Conservation (phyloP, 2,888 invertebrate genomes). For the Ennomos fuscantarius region DNA sequence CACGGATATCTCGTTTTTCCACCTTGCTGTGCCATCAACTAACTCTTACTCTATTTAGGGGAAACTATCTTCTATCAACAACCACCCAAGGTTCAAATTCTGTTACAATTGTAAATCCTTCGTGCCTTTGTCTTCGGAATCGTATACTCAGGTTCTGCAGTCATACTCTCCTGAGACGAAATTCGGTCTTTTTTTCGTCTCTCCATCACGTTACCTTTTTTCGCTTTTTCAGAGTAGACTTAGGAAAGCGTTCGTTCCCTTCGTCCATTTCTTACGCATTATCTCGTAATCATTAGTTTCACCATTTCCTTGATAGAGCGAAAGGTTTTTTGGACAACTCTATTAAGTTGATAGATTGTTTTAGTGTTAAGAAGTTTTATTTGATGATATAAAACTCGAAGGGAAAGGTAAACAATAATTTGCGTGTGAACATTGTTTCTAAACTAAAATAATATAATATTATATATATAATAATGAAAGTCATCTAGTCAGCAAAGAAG, state of each 20-base stretch:
- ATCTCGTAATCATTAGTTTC: constrained; percentile 81
- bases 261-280: constrained; percentile 80
- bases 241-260: constrained; percentile 74
- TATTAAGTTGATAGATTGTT: constrained; percentile 62
- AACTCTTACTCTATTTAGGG: constrained; percentile 43
- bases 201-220: constrained; percentile 79
- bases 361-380: constrained; percentile 42
- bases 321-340: constrained; percentile 70
- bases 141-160: constrained; percentile 74
- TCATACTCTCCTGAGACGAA: constrained; percentile 83
- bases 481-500: too few species aligned
- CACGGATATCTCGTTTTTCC: constrained; percentile 77
- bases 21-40: constrained; percentile 53
- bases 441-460: too few species aligned
- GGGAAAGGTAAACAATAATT: too few species aligned
- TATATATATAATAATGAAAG: too few species aligned
- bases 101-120: constrained; percentile 36
- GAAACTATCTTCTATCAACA: constrained; percentile 45
- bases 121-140: constrained; percentile 47
- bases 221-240: constrained; percentile 80
- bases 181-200: constrained; percentile 81
- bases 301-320: constrained; percentile 69
- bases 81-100: constrained; percentile 37
- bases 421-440: too few species aligned
- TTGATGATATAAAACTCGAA: constrained; percentile 1